Percentiles rank a stretch among this genome's conserved stretches.
These are phyloP conservation scores for Gymnoscopelus microlampas DNA, from an alignment of 2,797 vertebrate genomes.

Conservation along the genomic window DNA sequence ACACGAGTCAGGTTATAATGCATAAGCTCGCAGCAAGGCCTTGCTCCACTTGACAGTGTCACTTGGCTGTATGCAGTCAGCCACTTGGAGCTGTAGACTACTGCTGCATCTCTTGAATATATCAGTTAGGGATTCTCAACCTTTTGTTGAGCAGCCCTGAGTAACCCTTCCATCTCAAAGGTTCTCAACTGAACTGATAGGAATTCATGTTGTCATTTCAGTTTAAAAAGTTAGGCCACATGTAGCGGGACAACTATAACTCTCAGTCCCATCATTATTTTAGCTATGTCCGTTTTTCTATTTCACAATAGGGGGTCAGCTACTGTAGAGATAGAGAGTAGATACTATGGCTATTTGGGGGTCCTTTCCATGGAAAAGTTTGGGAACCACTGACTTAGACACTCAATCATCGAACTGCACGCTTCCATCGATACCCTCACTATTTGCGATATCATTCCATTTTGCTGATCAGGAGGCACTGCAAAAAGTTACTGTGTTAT, in stretches of 20 bases:
- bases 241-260: too few species aligned
- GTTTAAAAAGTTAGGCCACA: too few species aligned
- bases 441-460: conserved; percentile 36
- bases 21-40: not conserved
- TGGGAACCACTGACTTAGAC: conserved; percentile 17
- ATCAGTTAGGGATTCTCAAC: too few species aligned
- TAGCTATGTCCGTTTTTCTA: not conserved
- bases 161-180: too few species aligned
- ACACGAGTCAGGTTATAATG: not conserved
- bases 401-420: not conserved
- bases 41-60: not conserved
- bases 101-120: too few species aligned
- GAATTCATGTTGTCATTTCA: too few species aligned
- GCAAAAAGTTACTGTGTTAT: conserved; percentile 30
- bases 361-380: not conserved
- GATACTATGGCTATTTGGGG: not conserved
- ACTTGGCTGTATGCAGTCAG: too few species aligned
- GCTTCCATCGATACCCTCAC: conserved; percentile 25
- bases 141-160: too few species aligned
- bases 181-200: too few species aligned
- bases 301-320: not conserved
- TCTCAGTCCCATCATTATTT: too few species aligned
- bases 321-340: not conserved
- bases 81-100: too few species aligned
- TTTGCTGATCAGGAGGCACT: conserved; percentile 37